phyloP scores from a whole-genome alignment of 2,888 invertebrate species.

The Danaus chrysippus region DNA sequence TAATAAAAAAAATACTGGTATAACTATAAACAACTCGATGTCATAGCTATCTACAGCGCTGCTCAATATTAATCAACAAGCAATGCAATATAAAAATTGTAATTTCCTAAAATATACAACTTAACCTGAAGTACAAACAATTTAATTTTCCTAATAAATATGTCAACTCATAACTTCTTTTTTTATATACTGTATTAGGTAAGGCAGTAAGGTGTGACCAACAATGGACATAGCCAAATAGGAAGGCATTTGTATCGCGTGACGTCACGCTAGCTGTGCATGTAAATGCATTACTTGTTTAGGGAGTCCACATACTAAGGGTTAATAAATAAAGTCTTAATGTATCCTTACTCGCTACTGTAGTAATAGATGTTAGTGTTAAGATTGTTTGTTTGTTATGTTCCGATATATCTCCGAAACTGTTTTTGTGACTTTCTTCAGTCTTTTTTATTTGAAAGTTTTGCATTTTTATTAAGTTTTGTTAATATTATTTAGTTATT shows the following conservation, averaged over 20 bases:
- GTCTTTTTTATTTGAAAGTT: too few species aligned
- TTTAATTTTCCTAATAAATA: not conserved
- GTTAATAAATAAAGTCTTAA: not conserved
- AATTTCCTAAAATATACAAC: not conserved
- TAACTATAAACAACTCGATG: too few species aligned
- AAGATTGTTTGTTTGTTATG: not conserved
- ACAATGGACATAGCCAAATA: conserved; percentile 27
- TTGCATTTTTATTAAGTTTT: too few species aligned
- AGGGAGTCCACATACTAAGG: conserved; percentile 3
- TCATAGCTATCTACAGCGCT: too few species aligned
- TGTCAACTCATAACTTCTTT: not conserved
- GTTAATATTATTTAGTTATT: too few species aligned
- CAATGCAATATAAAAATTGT: too few species aligned
- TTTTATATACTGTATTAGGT: conserved; percentile 23
- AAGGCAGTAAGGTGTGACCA: conserved; percentile 30
- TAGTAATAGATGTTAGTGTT: not conserved
- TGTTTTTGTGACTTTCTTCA: too few species aligned
- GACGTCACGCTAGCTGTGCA: conserved; percentile 49
- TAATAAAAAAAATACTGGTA: too few species aligned
- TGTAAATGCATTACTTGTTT: conserved; percentile 35
- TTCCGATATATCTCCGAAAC: too few species aligned
- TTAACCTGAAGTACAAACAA: not conserved
- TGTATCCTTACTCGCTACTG: not conserved
- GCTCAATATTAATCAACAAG: too few species aligned
- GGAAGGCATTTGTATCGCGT: conserved; percentile 41